Conservation (phyloP, 2,888 invertebrate species). For the Cataglyphis altisquamis region DNA sequence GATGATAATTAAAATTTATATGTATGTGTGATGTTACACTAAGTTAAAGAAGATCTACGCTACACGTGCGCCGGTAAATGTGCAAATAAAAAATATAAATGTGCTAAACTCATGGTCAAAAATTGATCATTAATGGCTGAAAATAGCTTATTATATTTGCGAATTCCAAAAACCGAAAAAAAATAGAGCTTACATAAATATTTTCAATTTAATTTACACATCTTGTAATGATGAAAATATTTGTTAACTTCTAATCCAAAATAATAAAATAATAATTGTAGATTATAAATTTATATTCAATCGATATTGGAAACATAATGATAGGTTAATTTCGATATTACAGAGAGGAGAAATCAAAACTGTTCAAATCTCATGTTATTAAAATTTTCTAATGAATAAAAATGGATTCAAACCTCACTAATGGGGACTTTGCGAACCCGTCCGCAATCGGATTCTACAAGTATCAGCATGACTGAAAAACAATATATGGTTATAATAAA, state of each 20-base stretch:
- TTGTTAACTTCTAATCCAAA: not conserved
- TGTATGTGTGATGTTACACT: not conserved
- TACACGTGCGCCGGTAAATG: not conserved
- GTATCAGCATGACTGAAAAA: conserved; percentile 65
- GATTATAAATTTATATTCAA: not conserved
- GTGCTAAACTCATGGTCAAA: not conserved
- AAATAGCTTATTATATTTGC: not conserved
- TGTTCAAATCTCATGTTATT: not conserved
- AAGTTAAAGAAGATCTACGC: not conserved
- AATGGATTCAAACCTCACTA: conserved; percentile 39
- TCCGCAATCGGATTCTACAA: conserved; percentile 68
- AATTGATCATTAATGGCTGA: not conserved
- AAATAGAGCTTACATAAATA: conserved; percentile 20
- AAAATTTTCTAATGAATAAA: not conserved
- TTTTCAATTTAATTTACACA: not conserved
- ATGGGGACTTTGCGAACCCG: conserved; percentile 63
- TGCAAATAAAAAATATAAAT: not conserved
- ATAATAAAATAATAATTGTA: not conserved
- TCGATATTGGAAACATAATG: not conserved
- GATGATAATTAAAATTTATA: not conserved
- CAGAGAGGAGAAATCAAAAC: not conserved
- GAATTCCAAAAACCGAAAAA: not conserved
- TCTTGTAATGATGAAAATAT: not conserved
- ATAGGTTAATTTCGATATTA: not conserved
- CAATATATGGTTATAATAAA: conserved; percentile 61